phyloP scores from a whole-genome alignment of 2,888 invertebrate species.

The Lasioglossum villosulum region DNA sequence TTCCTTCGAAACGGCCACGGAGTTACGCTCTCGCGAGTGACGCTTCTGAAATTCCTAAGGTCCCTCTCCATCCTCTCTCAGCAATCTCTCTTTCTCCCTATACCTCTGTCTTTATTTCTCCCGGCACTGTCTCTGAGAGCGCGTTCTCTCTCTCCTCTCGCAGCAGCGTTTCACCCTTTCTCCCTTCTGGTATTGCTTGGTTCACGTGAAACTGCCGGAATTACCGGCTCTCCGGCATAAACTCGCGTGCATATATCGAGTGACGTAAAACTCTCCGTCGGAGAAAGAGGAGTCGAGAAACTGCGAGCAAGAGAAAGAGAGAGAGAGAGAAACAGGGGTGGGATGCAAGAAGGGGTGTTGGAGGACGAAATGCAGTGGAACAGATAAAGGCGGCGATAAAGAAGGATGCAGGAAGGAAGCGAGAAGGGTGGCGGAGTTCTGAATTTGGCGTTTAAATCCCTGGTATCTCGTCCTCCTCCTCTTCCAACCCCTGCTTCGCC shows the following conservation, averaged over 20 bases:
- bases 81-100: not conserved
- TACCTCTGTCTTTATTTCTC: not conserved
- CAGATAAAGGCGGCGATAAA: slow-evolving; percentile 40
- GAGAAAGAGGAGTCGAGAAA: slow-evolving; percentile 18
- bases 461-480: slow-evolving; percentile 48
- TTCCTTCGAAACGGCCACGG: slow-evolving; percentile 75
- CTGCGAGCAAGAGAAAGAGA: slow-evolving; percentile 43
- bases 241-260: slow-evolving; percentile 77
- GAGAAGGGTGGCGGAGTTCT: slow-evolving; percentile 62
- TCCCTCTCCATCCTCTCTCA: not conserved
- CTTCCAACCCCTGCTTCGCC: slow-evolving; percentile 2
- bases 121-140: too few relatives aligned
- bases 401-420: slow-evolving; percentile 32
- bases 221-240: slow-evolving; percentile 75
- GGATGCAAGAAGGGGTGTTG: not conserved
- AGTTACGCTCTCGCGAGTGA: slow-evolving; percentile 75
- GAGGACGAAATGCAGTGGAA: slow-evolving; percentile 23
- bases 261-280: slow-evolving; percentile 77
- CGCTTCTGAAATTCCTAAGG: slow-evolving; percentile 82
- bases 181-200: slow-evolving; percentile 50
- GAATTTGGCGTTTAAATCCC: slow-evolving; percentile 77
- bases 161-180: slow-evolving; percentile 21
- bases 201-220: slow-evolving; percentile 74
- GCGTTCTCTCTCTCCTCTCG: not conserved
- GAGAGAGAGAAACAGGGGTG: slow-evolving; percentile 15